Percentiles rank a stretch among this genome's conserved stretches.
phyloP scores from a whole-genome alignment of 2,113 vertebrate genomes.

The Myrmecobius fasciatus region DNA sequence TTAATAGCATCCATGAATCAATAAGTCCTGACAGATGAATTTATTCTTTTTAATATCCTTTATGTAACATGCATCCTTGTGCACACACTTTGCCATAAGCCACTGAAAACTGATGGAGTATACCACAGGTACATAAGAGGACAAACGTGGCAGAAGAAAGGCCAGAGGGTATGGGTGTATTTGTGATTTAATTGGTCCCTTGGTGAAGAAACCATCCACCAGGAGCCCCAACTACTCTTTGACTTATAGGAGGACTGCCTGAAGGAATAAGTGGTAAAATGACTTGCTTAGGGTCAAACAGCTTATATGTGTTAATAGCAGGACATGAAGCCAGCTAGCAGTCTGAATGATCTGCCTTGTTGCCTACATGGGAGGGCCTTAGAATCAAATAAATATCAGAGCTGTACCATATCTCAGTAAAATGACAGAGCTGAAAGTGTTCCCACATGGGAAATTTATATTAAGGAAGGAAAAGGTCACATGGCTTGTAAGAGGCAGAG shows the following conservation, averaged over 20 bases:
- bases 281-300: background rate
- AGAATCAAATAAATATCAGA: background rate
- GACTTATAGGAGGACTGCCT: background rate
- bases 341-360: background rate
- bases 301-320: background rate
- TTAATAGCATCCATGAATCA: conserved; percentile 45
- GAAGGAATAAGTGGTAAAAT: background rate
- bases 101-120: background rate
- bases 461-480: background rate
- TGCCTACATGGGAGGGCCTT: background rate
- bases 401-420: background rate
- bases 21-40: background rate
- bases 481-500: background rate
- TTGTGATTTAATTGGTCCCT: background rate
- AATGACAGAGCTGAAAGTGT: background rate
- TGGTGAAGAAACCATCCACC: background rate
- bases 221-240: background rate
- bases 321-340: background rate
- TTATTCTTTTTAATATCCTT: background rate
- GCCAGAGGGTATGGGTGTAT: background rate
- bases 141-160: background rate
- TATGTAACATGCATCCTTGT: background rate
- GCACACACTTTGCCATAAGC: background rate
- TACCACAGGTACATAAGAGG: background rate
- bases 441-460: background rate